These are phyloP conservation scores for Hyla sarda DNA, from an alignment of 2,113 vertebrate genomes.

Conservation along the genomic window DNA sequence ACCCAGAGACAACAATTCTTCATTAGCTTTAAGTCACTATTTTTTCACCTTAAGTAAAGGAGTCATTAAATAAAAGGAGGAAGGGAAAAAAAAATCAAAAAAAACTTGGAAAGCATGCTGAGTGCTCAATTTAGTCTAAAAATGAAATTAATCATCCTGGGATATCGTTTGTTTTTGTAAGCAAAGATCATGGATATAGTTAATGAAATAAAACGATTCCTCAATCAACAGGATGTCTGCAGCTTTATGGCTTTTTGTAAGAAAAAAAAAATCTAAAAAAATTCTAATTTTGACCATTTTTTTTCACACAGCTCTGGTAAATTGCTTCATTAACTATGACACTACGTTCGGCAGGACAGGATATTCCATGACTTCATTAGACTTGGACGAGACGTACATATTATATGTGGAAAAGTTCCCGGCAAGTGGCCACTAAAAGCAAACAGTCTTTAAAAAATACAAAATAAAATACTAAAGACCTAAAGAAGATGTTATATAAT, in stretches of 20 bases:
- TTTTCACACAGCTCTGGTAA: conserved; percentile 66
- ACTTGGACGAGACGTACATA: conserved; percentile 65
- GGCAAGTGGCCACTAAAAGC: conserved; percentile 64
- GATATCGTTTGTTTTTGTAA: conserved; percentile 23
- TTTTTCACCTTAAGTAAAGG: conserved; percentile 57
- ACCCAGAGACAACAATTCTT: conserved; percentile 71
- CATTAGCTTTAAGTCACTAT: conserved; percentile 69
- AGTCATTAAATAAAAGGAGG: conserved; percentile 21
- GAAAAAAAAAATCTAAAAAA: background rate
- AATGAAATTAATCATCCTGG: background rate
- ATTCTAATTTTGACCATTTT: conserved; percentile 53
- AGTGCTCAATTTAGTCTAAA: conserved; percentile 16
- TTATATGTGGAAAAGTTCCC: conserved; percentile 58
- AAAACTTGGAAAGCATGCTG: background rate
- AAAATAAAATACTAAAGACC: background rate
- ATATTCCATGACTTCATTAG: conserved; percentile 74
- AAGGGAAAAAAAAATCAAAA: conserved; percentile 63
- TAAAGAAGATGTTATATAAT: conserved; percentile 29
- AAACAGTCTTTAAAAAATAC: conserved; percentile 16
- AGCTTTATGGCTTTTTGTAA: background rate
- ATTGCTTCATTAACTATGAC: conserved; percentile 72
- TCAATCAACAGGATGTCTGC: too few relatives aligned
- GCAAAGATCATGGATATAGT: background rate
- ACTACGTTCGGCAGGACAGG: conserved; percentile 71
- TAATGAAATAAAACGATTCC: background rate